Conservation (phyloP, 2,797 vertebrate species). For the Percopsis omiscomaycus region DNA sequence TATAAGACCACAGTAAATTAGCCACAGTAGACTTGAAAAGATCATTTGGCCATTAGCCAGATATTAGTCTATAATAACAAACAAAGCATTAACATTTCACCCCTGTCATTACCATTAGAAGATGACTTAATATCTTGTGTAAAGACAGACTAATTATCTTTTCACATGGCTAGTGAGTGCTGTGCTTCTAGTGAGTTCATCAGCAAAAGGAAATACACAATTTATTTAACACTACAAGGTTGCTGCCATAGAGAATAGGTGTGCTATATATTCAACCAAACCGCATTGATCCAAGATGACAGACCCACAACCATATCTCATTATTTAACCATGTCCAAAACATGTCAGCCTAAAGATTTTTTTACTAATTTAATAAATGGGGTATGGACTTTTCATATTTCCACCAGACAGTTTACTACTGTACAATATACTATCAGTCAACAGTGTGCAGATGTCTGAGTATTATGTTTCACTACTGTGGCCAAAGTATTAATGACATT, state of each 20-base stretch:
- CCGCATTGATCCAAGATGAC: neutral
- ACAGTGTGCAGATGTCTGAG: conserved; percentile 7
- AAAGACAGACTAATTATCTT: conserved; percentile 43
- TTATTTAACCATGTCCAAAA: no score
- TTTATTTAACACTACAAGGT: no score
- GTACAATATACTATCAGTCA: neutral
- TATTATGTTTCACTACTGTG: conserved; percentile 30
- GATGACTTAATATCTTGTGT: conserved; percentile 26
- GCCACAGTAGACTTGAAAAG: neutral
- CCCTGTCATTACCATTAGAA: conserved; percentile 51
- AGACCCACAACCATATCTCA: neutral
- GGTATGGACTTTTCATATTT: conserved; percentile 1
- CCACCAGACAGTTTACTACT: neutral
- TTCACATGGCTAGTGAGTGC: conserved; percentile 31
- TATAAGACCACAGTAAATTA: neutral
- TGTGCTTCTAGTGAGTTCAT: conserved; percentile 60
- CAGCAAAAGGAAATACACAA: conserved; percentile 11
- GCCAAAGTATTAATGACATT: neutral
- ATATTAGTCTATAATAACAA: conserved; percentile 30
- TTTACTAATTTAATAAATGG: no score
- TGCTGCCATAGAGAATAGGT: no score
- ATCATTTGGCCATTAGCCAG: neutral
- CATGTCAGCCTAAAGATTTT: no score
- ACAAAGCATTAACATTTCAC: conserved; percentile 53
- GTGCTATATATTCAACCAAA: neutral